Percentiles rank a stretch among this genome's conserved stretches.
phyloP scores from a whole-genome alignment of 2,888 invertebrate species.

The Poecilus cupreus region DNA sequence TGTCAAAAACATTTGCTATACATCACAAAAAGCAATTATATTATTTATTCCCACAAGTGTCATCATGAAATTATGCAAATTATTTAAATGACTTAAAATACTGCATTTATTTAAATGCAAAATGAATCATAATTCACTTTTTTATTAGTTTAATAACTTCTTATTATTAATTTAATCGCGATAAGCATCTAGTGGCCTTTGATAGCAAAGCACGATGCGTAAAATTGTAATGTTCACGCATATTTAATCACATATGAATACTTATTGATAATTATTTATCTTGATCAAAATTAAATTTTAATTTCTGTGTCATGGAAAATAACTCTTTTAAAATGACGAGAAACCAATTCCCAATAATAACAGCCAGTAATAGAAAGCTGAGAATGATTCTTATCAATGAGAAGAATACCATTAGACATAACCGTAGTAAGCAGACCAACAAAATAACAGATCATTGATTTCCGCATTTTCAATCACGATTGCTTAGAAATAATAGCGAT shows the following conservation, averaged over 20 bases:
- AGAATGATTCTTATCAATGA: neutral
- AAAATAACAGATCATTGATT: slow-evolving; percentile 13
- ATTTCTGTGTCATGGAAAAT: neutral
- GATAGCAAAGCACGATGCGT: slow-evolving; percentile 7
- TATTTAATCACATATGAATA: slow-evolving; percentile 11
- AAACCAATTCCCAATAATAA: too few species aligned
- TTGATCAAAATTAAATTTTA: slow-evolving; percentile 11
- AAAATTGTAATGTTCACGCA: slow-evolving; percentile 28
- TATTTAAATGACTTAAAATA: neutral
- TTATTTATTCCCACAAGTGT: neutral
- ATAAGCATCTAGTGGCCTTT: slow-evolving; percentile 16
- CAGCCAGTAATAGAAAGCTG: neutral
- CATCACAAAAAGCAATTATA: slow-evolving; percentile 13
- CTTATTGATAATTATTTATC: slow-evolving; percentile 32
- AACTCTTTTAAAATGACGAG: too few species aligned
- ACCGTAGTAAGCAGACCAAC: neutral
- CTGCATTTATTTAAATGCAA: neutral
- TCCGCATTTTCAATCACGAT: slow-evolving; percentile 12
- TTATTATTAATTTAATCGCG: slow-evolving; percentile 23
- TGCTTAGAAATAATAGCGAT: neutral
- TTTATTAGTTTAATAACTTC: slow-evolving; percentile 28
- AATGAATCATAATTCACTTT: neutral
- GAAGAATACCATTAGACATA: neutral
- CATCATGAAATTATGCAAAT: slow-evolving; percentile 12
- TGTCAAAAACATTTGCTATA: slow-evolving; percentile 31